Base-by-base conservation (phyloP, 35 echinoderm and acorn worm species). In the Anneissia japonica region DNA sequence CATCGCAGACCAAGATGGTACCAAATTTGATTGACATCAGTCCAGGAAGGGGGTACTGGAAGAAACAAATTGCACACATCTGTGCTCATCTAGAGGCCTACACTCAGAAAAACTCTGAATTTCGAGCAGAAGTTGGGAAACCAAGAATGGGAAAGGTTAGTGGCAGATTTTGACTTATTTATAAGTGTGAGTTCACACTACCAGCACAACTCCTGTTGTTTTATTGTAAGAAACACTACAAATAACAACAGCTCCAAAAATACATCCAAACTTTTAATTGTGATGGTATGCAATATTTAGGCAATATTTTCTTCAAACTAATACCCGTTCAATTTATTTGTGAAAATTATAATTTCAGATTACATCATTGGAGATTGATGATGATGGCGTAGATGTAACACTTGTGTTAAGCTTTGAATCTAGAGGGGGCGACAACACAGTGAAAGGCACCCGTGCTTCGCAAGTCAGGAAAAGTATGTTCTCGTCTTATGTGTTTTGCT, bases 111-210 rank as follows among this genome's bases (percentile, higher is more conserved):
- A 92, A 94, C 82, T 84, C 96, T 0, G 96, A 99, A 46, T 99
- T 99, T 76, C 86, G 92, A 74, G 96, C 96, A 32, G 86, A 87
- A n/a, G 76, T 99, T 13, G 96, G 95, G 3, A 84, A 93, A 75
- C 96, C 96, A 0, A 99, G 94, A 76, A 99, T 99, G 92, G 96
- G 96, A 17, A 99, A 99, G 92, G 96, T 99, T 55, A 73, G 87
- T 34, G 55, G 40, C 40, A 43, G 14, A 43, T 6, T 43, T 43
- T 14, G 4, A 6, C 4, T 43, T 43, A 14, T 43, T 43, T 43
- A 4, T 43, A 43, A 43, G 40, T 43, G 40, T 43, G 4, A 43
- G 40, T n/a, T n/a, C n/a, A n/a, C n/a, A n/a, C n/a, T n/a, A n/a
- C n/a, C n/a, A n/a, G n/a, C n/a, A n/a, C n/a, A n/a, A n/a, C n/a